Evolutionary conservation across 2,888 invertebrate species (phyloP).

Genomic region (Sepioteuthis lessoniana): DNA sequence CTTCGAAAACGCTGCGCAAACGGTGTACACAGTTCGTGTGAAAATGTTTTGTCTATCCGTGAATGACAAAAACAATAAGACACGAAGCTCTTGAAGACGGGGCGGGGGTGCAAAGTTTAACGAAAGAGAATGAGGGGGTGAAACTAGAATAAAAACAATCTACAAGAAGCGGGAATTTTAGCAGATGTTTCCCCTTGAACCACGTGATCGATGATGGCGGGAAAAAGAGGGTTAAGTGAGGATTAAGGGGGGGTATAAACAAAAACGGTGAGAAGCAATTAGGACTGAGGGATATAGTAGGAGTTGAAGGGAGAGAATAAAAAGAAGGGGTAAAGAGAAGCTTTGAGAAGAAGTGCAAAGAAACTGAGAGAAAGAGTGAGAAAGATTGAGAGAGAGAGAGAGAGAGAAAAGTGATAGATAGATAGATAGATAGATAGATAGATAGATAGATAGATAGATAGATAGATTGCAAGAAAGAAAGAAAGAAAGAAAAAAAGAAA

Average conservation of each 20-base stretch:
- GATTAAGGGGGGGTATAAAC: background rate
- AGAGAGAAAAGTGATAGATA: too few species aligned
- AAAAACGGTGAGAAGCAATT: background rate
- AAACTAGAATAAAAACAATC: too few species aligned
- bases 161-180: background rate
- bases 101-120: background rate
- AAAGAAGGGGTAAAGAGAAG: too few species aligned
- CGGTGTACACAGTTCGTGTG: background rate
- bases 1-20: background rate
- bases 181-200: conserved; percentile 33
- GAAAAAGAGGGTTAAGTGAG: background rate
- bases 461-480: too few species aligned
- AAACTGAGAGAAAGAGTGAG: too few species aligned
- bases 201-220: conserved; percentile 10
- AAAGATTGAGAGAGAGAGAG: too few species aligned
- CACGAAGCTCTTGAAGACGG: background rate
- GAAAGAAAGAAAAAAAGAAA: too few species aligned
- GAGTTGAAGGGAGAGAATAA: too few species aligned
- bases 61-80: background rate
- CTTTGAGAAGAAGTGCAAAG: too few species aligned
- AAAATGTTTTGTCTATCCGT: background rate
- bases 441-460: too few species aligned
- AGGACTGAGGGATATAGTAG: background rate
- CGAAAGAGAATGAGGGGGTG: background rate
- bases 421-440: too few species aligned